Evolutionary conservation across 2,113 vertebrate genomes (phyloP).

Genomic region (Turdus rufiventris): DNA sequence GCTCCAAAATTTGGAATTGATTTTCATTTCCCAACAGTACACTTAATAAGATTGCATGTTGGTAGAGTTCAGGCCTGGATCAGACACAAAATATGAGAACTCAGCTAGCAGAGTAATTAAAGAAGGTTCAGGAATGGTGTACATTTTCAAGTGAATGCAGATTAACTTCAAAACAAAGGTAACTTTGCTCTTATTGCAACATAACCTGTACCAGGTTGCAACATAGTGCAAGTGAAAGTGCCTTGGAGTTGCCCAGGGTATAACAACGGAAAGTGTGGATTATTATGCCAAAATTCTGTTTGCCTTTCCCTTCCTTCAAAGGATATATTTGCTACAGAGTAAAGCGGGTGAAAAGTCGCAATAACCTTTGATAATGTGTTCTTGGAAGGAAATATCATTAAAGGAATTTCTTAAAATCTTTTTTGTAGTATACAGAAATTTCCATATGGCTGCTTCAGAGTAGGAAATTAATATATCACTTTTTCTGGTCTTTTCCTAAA

Average conservation of each 20-base stretch:
- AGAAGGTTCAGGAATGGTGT: not conserved
- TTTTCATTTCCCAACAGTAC: not conserved
- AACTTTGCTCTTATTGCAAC: not conserved
- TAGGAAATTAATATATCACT: not conserved
- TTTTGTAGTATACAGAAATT: not conserved
- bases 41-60: not conserved
- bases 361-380: not conserved
- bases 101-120: not conserved
- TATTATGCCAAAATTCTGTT: not conserved
- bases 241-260: not conserved
- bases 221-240: not conserved
- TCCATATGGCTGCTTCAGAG: not conserved
- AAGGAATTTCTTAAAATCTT: not conserved
- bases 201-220: not conserved
- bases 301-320: not conserved
- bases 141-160: not conserved
- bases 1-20: not conserved
- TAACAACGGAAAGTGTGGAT: not conserved
- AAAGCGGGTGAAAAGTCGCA: not conserved
- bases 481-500: not conserved
- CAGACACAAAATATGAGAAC: not conserved
- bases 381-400: not conserved
- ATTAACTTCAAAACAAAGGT: not conserved
- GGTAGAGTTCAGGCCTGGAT: not conserved
- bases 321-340: not conserved